Base-by-base conservation (phyloP, 2,888 invertebrate genomes). In the Lithophane socia region DNA sequence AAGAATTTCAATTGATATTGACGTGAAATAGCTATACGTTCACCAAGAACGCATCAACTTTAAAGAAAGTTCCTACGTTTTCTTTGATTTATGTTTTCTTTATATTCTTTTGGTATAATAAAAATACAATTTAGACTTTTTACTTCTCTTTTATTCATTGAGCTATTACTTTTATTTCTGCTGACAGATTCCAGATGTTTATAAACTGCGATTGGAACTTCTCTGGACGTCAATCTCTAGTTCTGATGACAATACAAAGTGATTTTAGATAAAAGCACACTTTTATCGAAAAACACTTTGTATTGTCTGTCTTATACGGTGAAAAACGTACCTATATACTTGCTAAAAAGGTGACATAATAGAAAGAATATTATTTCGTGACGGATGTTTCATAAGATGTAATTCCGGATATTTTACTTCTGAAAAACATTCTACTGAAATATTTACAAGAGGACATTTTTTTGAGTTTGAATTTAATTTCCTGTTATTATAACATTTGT, bases 111-210 rank as follows among this genome's bases (percentile, higher is more conserved):
- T 78, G 52, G 79, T 75, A 71, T 77, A 84, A 83, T 86, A 89
- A 90, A 83, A 82, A 87, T 82, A 85, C 80, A 84, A 86, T 80
- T 86, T 80, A 82, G 81, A 75, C 73, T 75, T 87, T 88, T 85
- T 85, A 88, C 65, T 86, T 85, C 79, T 79, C 73, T 81, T 88
- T 86, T 88, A 88, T 90, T 90, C 79, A 87, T 85, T 82, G 80
- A 81, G 83, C 82, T 85, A 82, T 84, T 75, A 83, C 76, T 84
- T 84, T 87, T 87, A 85, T 85, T 85, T 84, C 77, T 86, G 87
- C 88, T 87, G 88, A 87, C 89, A 85, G 80, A 85, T 87, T 83
- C 70, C 63, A 86, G 77, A 72, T 75, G 68, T 75, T 80, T 63
- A 65, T 68, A 58, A 71, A 79, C 47, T 75, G 77, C 16, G 56